Conservation (phyloP, 2,888 invertebrate genomes). For the Euspilapteryx auroguttella region DNA sequence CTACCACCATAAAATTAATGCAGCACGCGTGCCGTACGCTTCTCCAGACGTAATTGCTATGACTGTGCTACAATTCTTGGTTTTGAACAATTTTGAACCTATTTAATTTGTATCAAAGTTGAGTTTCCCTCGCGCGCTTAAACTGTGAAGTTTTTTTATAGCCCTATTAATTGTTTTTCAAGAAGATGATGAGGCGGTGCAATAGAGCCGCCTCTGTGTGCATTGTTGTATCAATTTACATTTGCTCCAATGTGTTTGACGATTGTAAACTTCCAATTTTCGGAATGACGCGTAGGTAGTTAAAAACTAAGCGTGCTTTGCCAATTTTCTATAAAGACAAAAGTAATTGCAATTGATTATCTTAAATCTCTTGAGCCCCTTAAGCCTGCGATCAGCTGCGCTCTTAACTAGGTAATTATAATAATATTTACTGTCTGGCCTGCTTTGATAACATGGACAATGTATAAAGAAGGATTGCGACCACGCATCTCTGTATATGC, state of each 20-base stretch:
- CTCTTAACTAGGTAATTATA: too few species aligned
- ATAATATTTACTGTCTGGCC: too few species aligned
- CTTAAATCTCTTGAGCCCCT: too few species aligned
- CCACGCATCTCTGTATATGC: too few species aligned
- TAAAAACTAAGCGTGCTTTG: too few species aligned
- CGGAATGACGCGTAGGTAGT: too few species aligned
- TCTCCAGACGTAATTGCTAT: constrained; percentile 27
- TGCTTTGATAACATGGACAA: too few species aligned
- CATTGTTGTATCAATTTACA: constrained; percentile 25
- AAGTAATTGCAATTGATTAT: too few species aligned
- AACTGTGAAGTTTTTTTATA: constrained; percentile 19
- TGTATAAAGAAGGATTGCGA: too few species aligned
- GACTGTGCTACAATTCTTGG: constrained; percentile 29
- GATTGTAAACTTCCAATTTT: constrained; percentile 12
- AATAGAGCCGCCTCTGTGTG: constrained; percentile 13
- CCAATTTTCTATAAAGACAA: too few species aligned
- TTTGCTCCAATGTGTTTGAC: constrained; percentile 16
- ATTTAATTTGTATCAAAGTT: neutral
- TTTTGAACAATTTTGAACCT: constrained; percentile 21
- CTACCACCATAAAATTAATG: constrained; percentile 35
- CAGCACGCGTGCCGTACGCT: constrained; percentile 22
- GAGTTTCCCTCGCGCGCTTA: neutral
- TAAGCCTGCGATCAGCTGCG: too few species aligned
- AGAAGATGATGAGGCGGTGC: constrained; percentile 22
- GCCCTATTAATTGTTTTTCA: constrained; percentile 30